These are phyloP conservation scores for Halesus radiatus DNA, from an alignment of 1,140 invertebrate genomes.

Conservation along the genomic window DNA sequence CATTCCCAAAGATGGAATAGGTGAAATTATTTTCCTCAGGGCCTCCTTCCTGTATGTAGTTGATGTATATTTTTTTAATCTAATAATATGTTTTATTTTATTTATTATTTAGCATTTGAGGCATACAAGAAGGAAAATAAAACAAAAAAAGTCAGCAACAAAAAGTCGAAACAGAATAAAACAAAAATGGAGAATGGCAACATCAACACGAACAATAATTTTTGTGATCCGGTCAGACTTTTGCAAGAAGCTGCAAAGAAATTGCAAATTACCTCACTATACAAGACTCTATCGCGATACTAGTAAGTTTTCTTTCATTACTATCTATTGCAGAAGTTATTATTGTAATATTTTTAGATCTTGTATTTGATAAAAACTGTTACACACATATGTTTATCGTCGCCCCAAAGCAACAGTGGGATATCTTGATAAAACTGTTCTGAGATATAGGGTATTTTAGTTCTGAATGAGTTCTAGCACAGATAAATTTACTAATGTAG, in stretches of 20 bases:
- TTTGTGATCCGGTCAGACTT: constrained; percentile 68
- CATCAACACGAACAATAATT: constrained; percentile 18
- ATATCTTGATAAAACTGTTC: no score
- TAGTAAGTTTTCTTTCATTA: constrained; percentile 60
- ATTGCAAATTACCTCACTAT: constrained; percentile 66
- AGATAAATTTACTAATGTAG: no score
- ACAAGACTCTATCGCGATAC: constrained; percentile 69
- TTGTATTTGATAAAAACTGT: background rate
- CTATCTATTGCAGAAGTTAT: background rate
- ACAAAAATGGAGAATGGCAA: constrained; percentile 50
- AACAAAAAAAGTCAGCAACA: constrained; percentile 55
- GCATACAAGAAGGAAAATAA: constrained; percentile 66
- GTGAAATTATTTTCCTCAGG: no score
- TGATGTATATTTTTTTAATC: no score
- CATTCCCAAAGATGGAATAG: no score
- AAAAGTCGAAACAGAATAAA: constrained; percentile 56
- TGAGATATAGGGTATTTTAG: no score
- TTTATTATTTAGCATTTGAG: constrained; percentile 69
- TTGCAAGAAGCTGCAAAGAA: constrained; percentile 73
- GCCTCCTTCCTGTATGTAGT: no score
- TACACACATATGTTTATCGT: no score
- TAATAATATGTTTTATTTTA: constrained; percentile 9
- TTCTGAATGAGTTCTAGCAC: no score
- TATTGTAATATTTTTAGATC: background rate
- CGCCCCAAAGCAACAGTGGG: no score